phyloP scores from a whole-genome alignment of 2,797 vertebrate species.

The Ctenopoma kingsleyae region DNA sequence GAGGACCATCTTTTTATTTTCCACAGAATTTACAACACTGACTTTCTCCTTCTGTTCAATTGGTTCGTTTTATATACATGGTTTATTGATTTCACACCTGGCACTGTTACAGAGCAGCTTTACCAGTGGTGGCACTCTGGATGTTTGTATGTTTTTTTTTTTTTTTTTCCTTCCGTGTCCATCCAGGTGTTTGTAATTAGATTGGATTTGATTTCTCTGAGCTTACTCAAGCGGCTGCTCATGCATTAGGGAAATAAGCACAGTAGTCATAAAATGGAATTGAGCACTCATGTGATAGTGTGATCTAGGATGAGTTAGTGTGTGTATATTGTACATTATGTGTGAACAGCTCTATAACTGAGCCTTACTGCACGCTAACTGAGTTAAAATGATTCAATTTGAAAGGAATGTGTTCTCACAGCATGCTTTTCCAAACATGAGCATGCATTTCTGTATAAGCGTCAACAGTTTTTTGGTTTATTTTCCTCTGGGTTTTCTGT shows the following conservation, averaged over 20 bases:
- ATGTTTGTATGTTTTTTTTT: not conserved
- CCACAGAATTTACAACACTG: slow-evolving; percentile 26
- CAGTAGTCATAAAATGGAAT: slow-evolving; percentile 39
- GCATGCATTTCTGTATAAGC: slow-evolving; percentile 11
- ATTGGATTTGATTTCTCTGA: slow-evolving; percentile 47
- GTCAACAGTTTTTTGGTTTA: not conserved
- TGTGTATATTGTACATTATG: slow-evolving; percentile 1
- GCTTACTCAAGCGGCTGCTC: slow-evolving; percentile 29
- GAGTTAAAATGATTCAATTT: slow-evolving; percentile 33
- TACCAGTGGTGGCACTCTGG: not conserved
- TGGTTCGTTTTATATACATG: slow-evolving; percentile 41
- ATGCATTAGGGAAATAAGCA: slow-evolving; percentile 59
- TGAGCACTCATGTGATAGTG: slow-evolving; percentile 33
- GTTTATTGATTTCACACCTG: slow-evolving; percentile 57
- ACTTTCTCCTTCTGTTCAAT: slow-evolving; percentile 28
- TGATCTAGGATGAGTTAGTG: slow-evolving; percentile 32
- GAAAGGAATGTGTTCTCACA: slow-evolving; percentile 39
- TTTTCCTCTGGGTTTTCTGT: not conserved
- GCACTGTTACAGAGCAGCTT: slow-evolving; percentile 32
- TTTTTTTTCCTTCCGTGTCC: slow-evolving; percentile 8
- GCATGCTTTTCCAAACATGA: slow-evolving; percentile 1
- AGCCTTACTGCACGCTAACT: slow-evolving; percentile 26
- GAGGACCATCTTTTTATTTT: slow-evolving; percentile 42
- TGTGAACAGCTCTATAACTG: slow-evolving; percentile 17
- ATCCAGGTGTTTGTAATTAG: slow-evolving; percentile 51